Evolutionary conservation across 2,888 invertebrate species (phyloP).

Genomic region (Agrotis segetum): DNA sequence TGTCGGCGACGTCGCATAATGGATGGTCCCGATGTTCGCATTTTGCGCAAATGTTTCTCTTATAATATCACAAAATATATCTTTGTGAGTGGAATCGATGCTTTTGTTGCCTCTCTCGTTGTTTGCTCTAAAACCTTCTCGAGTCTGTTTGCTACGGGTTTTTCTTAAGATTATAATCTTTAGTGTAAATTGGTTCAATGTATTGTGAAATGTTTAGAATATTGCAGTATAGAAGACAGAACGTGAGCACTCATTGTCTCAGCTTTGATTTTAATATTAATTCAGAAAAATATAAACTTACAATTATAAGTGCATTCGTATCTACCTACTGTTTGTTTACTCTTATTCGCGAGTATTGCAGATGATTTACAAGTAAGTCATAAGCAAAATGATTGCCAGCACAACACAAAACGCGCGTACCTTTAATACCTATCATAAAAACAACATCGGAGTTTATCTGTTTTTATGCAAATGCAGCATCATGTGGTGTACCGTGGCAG

Average conservation of each 20-base stretch:
- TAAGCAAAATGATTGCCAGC: slow-evolving; percentile 42
- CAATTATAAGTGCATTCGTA: slow-evolving; percentile 1
- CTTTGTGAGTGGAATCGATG: slow-evolving; percentile 64
- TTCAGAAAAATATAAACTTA: background rate
- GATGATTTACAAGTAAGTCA: slow-evolving; percentile 39
- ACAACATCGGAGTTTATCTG: slow-evolving; percentile 58
- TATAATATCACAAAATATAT: slow-evolving; percentile 79
- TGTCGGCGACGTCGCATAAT: slow-evolving; percentile 82
- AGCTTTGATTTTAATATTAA: background rate
- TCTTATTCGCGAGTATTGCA: background rate
- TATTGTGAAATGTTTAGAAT: background rate
- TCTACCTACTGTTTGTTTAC: slow-evolving; percentile 2
- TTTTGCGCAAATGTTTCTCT: slow-evolving; percentile 84
- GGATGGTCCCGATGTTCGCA: slow-evolving; percentile 79
- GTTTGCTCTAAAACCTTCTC: slow-evolving; percentile 57
- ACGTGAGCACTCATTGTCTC: background rate
- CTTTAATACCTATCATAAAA: slow-evolving; percentile 46
- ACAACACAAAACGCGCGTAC: slow-evolving; percentile 33
- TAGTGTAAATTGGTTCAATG: slow-evolving; percentile 20
- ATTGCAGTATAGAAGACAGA: background rate
- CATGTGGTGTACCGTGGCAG: slow-evolving; percentile 51
- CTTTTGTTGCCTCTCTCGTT: slow-evolving; percentile 65
- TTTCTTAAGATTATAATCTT: slow-evolving; percentile 47
- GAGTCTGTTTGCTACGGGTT: slow-evolving; percentile 23
- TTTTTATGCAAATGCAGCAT: slow-evolving; percentile 68